Evolutionary conservation across 2,113 vertebrate species (phyloP), one percentile per base, ranked within the genome.

Genomic region (Dolichotis patagonum): DNA sequence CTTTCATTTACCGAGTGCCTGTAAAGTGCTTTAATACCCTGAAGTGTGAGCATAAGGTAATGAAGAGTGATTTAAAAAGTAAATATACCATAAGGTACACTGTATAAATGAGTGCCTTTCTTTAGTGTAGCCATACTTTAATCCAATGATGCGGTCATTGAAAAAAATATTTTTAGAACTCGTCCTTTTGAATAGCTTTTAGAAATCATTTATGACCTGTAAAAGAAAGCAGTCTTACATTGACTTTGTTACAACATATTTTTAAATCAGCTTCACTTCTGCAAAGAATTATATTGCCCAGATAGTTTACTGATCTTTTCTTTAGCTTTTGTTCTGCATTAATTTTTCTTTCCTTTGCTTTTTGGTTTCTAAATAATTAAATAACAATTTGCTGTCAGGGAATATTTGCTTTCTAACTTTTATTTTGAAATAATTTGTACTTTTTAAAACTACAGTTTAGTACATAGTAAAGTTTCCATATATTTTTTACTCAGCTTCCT

Each of bases 161-260:
- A 90, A 97, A 96, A 85, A 97, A 91, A 85, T 96, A 97, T 92
- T 96, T 96, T 97, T 92, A 97, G 96, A 96, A 90, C 46, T 97
- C 1, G 19, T 97, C 96, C 88, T 95, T 96, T 97, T 90, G 85
- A 92, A 95, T 97, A 92, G 80, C 77, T 65, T 95, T 97, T 92
- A 87, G 85, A 97, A 95, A n/a, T 65, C 94, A 88, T 97, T 95
- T 95, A 94, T 97, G 91, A 96, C 92, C 81, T 92, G 54, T 92
- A 96, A 96, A 94, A 93, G 93, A 96, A 98, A 97, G 92, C 90
- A 96, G 94, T 83, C 58, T 86, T 41, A 49, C 67, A 84, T 84
- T 95, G 90, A 89, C 78, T 96, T 89, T 94, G 54, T 92, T 81
- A 87, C 73, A 89, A 80, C 67, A 69, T 85, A 85, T 83, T 97